Evolutionary conservation across 2,113 vertebrate species (phyloP), one percentile per base, ranked within the genome.

Genomic region (Oenanthe melanoleuca): DNA sequence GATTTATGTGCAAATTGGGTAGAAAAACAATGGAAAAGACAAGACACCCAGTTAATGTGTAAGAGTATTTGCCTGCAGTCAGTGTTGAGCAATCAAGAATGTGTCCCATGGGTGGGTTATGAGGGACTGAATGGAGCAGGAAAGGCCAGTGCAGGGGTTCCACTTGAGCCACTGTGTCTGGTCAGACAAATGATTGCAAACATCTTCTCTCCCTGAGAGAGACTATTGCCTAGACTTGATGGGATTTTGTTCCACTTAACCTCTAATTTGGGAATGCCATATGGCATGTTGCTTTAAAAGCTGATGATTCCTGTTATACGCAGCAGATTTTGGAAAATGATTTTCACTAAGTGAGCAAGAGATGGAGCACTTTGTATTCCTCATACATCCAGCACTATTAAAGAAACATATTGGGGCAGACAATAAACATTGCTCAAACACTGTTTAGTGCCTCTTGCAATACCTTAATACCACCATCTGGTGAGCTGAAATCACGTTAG

Each of bases 381-480:
- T 80, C 63, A 73, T 77, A 42, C 10, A 61, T 52, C 14, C 49
- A 85, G 33, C 14, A 40, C 57, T 89, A 93, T 40, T 81, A 64
- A 89, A 89, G 65, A 73, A 95, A 91, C 55, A 61, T n/a, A 84
- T 23, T 87, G 57, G 38, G 72, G 60, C 50, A 92, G 70, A 71
- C 64, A 90, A 72, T 79, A 94, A 93, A 80, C 53, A 45, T 71
- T 72, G 73, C 60, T 84, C 60, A 86, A 84, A 73, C 9, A 18
- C 61, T 59, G 63, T 34, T 66, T 66, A 65, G 29, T 57, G n/a
- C 19, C 85, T 92, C 74, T 63, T 92, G 53, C 50, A 70, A 47
- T 87, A 87, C 78, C 89, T 95, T 91, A 95, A 85, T 95, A 92
- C 34, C 63, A 95, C 81, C 42, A 73, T 88, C 84, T 95, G 93